A percentile compares a stretch with the other conserved stretches of the same genome.
Conservation (phyloP, 2,113 vertebrate species). For the Dasyprocta punctata region DNA sequence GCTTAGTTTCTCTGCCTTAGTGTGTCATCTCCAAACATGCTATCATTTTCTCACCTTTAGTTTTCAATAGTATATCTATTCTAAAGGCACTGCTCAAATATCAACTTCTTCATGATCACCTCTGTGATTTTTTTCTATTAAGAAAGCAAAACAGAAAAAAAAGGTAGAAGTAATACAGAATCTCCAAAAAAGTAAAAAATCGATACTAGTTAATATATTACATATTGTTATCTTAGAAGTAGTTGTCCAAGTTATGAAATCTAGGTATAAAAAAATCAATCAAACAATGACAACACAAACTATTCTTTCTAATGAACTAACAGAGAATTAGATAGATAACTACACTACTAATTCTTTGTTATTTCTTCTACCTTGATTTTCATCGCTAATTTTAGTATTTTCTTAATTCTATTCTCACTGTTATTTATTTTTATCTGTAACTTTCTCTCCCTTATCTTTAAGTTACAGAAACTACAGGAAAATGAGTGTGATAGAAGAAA, state of each 20-base stretch:
- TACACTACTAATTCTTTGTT: no score
- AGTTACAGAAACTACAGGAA: not conserved
- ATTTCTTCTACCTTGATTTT: not conserved
- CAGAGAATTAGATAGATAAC: no score
- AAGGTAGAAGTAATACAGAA: no score
- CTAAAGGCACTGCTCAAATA: not conserved
- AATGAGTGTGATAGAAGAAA: not conserved
- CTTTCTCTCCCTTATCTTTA: not conserved
- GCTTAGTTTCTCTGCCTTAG: not conserved
- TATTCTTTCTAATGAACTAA: no score
- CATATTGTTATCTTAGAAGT: no score
- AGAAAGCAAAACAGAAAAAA: no score
- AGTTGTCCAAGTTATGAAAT: no score
- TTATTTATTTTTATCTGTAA: not conserved
- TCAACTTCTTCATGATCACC: not conserved
- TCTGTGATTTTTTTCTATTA: no score
- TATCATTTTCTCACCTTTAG: not conserved
- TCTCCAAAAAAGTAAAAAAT: no score
- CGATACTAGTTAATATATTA: no score
- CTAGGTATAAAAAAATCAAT: no score
- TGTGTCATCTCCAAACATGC: not conserved
- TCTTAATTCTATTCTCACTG: not conserved
- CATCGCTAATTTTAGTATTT: not conserved
- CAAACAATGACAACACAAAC: no score
- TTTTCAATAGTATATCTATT: not conserved